Evolutionary conservation across 2,797 vertebrate genomes (phyloP), one percentile per base, ranked within the genome.

Genomic region (Yasuhikotakia modesta): DNA sequence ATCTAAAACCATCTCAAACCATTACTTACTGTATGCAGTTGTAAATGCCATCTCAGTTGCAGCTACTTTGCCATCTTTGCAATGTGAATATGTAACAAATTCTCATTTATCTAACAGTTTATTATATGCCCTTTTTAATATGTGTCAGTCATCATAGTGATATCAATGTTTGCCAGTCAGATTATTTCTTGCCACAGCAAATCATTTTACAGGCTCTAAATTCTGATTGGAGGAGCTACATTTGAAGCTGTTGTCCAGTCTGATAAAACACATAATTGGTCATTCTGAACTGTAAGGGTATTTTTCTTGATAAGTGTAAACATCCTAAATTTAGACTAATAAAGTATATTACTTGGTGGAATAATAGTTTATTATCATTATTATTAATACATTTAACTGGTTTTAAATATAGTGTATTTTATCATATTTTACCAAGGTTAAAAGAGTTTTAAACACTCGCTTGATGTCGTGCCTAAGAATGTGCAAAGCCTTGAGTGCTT

Each of bases 371-470:
- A 24, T 30, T 43, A 30, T 16, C 14, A 60, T 60, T 27, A 60
- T 5, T 27, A 27, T 24, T 27, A 27, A 60, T 60, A 27, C 14
- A 30, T 60, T 6, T 27, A 16, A 30, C 13, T 30, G 24, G 27
- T 60, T 60, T 60, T 60, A 13, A 60, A 14, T 13, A 16, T 30
- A 13, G 57, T 60, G 57, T 30, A 24, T 60, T 60, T 58, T 30
- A 27, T 60, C 57, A 27, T 16, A 72, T 60, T 60, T 48, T 48
- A 61, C 43, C 22, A 45, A n/a, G 12, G 46, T 50, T 73, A 50
- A 73, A 17, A 13, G 43, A 2, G n/a, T 19, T 60, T 73, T 73
- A 53, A 74, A 21, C 46, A 43, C n/a, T 75, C 24, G 13, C 73
- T 46, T 67, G 7, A 48, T 43, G 19, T 67, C 7, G 19, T 67